These are phyloP conservation scores for Dusona sp. DNA, from an alignment of 2,888 invertebrate genomes.

Conservation along the genomic window DNA sequence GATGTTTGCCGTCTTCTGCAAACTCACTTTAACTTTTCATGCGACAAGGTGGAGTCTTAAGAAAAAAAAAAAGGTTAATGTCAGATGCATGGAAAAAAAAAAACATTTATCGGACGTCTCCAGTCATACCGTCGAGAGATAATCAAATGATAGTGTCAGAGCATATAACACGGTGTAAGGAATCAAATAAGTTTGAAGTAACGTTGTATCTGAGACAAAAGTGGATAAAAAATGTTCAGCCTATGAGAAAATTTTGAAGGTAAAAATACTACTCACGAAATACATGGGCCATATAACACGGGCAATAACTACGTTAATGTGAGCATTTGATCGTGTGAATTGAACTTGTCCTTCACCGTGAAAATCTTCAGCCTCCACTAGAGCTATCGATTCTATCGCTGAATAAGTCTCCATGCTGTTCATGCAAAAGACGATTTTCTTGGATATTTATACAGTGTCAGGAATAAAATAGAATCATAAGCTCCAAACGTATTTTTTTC, in stretches of 20 bases:
- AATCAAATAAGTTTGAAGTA: background rate
- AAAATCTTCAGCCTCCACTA: background rate
- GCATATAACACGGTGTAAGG: background rate
- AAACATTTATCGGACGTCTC: background rate
- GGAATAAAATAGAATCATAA: background rate
- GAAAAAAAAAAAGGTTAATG: slow-evolving; percentile 14
- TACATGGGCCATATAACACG: no score
- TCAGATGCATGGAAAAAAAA: background rate
- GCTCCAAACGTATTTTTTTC: no score
- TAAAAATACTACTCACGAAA: no score
- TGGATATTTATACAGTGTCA: background rate
- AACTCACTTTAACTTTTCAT: slow-evolving; percentile 9
- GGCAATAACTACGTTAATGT: background rate
- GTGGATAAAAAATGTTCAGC: background rate
- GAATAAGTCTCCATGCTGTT: background rate
- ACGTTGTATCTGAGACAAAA: background rate
- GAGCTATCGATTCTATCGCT: background rate
- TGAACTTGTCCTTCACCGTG: background rate
- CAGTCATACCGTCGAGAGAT: background rate
- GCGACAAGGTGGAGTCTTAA: background rate
- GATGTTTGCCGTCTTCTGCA: background rate
- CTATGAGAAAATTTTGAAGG: background rate
- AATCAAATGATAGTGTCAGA: background rate
- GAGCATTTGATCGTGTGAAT: background rate
- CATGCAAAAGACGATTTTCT: background rate